These are phyloP conservation scores for Seriola rivoliana DNA, from an alignment of 2,113 vertebrate genomes.

Conservation along the genomic window DNA sequence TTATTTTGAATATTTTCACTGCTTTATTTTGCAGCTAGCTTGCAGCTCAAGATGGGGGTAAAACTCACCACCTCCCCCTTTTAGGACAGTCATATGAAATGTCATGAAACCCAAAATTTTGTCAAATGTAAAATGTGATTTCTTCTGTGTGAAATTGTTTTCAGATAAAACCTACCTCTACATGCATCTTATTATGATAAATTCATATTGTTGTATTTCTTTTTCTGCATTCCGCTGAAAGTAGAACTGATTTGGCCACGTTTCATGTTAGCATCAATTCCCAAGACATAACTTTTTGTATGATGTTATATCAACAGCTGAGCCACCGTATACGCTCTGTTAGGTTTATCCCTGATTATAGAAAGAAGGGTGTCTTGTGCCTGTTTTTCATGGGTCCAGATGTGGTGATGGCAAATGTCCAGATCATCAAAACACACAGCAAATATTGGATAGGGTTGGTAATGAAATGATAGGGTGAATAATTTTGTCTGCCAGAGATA, in stretches of 20 bases:
- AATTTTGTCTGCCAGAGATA: neutral
- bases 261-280: neutral
- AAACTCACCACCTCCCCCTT: too few species aligned
- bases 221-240: conserved; percentile 4
- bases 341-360: neutral
- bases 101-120: too few species aligned
- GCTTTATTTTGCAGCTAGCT: too few species aligned
- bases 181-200: neutral
- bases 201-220: neutral
- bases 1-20: too few species aligned
- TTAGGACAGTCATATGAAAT: too few species aligned
- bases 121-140: too few species aligned
- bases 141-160: neutral
- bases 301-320: neutral
- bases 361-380: neutral
- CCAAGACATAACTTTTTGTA: neutral
- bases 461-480: neutral
- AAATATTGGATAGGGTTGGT: neutral
- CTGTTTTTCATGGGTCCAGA: neutral
- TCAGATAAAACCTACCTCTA: neutral
- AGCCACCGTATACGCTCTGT: neutral
- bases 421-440: neutral
- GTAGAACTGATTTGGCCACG: neutral
- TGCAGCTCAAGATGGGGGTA: too few species aligned
- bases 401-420: conserved; percentile 1